phyloP scores from a whole-genome alignment of 92 coral and sea anemone genomes.

The Bergia sp. region DNA sequence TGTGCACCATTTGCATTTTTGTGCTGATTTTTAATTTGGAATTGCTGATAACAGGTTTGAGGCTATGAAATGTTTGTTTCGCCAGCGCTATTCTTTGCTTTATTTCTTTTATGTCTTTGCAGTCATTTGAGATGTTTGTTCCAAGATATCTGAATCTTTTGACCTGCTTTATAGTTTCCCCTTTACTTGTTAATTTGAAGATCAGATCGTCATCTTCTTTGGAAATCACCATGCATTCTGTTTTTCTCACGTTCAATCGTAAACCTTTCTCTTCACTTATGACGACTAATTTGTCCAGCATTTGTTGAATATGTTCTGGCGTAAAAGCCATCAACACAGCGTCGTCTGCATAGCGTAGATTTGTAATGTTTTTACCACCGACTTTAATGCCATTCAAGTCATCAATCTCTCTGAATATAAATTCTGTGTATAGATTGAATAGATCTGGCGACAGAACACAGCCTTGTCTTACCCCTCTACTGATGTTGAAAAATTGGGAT shows the following conservation, averaged over 20 bases:
- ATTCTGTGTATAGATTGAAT: neutral
- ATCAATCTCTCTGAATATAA: neutral
- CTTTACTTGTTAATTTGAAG: conserved; percentile 1
- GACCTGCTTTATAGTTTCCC: neutral
- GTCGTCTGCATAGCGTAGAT: neutral
- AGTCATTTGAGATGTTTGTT: conserved; percentile 2
- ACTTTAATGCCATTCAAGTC: neutral
- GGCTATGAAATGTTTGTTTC: neutral
- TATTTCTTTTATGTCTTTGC: neutral
- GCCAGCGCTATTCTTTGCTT: neutral
- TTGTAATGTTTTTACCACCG: neutral
- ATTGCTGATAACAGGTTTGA: neutral
- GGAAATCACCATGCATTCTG: neutral
- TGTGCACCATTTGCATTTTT: neutral
- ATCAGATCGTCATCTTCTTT: neutral
- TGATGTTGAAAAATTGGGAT: too few species aligned
- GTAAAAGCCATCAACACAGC: neutral
- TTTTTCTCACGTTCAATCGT: neutral
- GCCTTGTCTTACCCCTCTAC: too few species aligned
- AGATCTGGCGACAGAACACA: too few species aligned
- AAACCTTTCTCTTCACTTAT: neutral
- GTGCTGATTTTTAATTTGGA: neutral
- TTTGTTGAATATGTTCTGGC: neutral
- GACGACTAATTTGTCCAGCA: conserved; percentile 4
- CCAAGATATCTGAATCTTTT: neutral